A percentile compares a stretch with the other conserved stretches of the same genome.
phyloP scores from a whole-genome alignment of 2,888 invertebrate species.

The Ametastegia equiseti region DNA sequence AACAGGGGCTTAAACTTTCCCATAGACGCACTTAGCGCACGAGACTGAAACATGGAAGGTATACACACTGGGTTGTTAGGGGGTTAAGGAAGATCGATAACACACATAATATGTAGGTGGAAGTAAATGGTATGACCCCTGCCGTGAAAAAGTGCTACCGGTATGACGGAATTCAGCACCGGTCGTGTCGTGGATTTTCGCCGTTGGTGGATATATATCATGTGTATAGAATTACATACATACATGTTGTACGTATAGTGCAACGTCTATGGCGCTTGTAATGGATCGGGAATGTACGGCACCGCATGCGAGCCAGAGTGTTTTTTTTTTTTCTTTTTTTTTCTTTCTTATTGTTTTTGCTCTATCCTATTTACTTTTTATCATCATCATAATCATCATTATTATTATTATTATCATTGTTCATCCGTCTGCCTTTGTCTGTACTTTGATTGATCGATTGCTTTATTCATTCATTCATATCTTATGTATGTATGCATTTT shows the following conservation, averaged over 20 bases:
- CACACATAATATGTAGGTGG: constrained; percentile 1
- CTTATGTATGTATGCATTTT: neutral
- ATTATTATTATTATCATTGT: too few relatives aligned
- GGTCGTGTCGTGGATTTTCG: neutral
- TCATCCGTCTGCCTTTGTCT: neutral
- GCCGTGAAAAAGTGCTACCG: constrained; percentile 2
- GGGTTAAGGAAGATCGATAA: neutral
- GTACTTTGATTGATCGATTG: neutral
- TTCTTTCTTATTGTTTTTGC: neutral
- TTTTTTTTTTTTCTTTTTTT: neutral
- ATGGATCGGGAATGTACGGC: neutral
- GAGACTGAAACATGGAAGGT: constrained; percentile 6
- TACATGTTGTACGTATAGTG: neutral
- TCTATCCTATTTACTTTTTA: neutral
- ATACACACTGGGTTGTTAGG: neutral
- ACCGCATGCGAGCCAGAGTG: neutral
- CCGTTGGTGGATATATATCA: neutral
- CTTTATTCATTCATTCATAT: neutral
- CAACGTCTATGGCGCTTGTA: neutral
- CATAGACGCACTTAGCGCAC: constrained; percentile 12
- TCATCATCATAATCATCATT: too few relatives aligned
- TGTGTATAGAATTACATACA: neutral
- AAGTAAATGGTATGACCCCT: constrained; percentile 23
- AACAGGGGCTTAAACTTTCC: constrained; percentile 1
- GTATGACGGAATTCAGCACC: neutral